Evolutionary conservation across 2,113 vertebrate genomes (phyloP).

Genomic region (Aleadryas rufinucha): DNA sequence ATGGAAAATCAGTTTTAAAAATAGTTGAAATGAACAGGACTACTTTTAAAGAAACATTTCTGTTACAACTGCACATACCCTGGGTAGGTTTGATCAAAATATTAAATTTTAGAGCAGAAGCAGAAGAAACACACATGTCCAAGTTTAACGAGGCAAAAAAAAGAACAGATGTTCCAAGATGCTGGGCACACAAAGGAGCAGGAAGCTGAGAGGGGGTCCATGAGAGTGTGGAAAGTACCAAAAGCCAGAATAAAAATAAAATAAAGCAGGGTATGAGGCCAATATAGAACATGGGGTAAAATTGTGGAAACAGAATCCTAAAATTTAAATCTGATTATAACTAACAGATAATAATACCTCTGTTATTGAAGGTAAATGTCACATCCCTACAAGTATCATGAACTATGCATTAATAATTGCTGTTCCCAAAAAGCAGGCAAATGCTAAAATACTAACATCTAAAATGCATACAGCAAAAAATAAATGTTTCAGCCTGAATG

Average conservation of each 20-base stretch:
- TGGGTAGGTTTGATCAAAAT: neutral
- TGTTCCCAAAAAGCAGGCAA: neutral
- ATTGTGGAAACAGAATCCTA: neutral
- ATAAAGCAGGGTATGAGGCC: neutral
- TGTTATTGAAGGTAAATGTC: neutral
- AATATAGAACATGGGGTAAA: neutral
- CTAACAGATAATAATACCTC: neutral
- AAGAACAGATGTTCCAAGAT: neutral
- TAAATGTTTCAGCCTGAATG: neutral
- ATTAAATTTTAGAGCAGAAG: neutral
- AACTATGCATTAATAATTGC: neutral
- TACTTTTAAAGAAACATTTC: neutral
- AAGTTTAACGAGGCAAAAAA: neutral
- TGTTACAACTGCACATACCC: neutral
- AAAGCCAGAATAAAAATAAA: neutral
- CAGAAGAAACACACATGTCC: neutral
- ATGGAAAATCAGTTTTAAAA: neutral
- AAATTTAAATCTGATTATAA: neutral
- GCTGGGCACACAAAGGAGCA: neutral
- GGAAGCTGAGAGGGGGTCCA: neutral
- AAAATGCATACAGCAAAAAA: neutral
- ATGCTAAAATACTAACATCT: neutral
- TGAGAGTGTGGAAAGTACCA: fast-evolving
- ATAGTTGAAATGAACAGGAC: neutral
- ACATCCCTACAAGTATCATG: neutral